These are phyloP conservation scores for Torymus texanus DNA, from an alignment of 2,888 invertebrate species.

Conservation along the genomic window DNA sequence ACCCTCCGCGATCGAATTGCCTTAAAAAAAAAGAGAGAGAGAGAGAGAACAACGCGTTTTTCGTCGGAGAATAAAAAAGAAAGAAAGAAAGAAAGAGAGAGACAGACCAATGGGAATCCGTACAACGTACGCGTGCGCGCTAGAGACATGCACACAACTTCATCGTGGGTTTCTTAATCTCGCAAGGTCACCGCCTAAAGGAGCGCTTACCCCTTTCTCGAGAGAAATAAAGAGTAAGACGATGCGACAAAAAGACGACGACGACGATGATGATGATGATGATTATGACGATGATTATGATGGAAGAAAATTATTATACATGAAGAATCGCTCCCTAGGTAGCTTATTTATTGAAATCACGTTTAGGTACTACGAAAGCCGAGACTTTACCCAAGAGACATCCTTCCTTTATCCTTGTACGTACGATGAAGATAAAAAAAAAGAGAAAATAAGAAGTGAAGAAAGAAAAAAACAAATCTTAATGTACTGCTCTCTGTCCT, in stretches of 20 bases:
- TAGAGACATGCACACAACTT: slow-evolving; percentile 30
- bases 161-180: slow-evolving; percentile 57
- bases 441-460: slow-evolving; percentile 28
- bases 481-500: slow-evolving; percentile 59
- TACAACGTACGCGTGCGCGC: slow-evolving; percentile 40
- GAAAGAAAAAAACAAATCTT: slow-evolving; percentile 32
- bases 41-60: slow-evolving; percentile 26
- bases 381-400: slow-evolving; percentile 55
- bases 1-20: slow-evolving; percentile 37
- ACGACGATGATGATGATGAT: slow-evolving; percentile 44
- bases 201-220: slow-evolving; percentile 65
- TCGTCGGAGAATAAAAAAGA: slow-evolving; percentile 1
- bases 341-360: slow-evolving; percentile 74
- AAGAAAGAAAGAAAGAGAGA: slow-evolving; percentile 5
- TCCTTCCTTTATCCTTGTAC: slow-evolving; percentile 60
- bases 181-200: slow-evolving; percentile 66
- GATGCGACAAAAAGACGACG: not conserved
- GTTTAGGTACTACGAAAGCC: slow-evolving; percentile 66
- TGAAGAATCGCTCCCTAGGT: slow-evolving; percentile 70
- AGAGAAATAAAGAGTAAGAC: slow-evolving; percentile 39
- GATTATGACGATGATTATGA: slow-evolving; percentile 14
- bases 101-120: slow-evolving; percentile 45
- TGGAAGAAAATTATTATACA: slow-evolving; percentile 36
- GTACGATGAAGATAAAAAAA: slow-evolving; percentile 51
- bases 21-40: slow-evolving; percentile 27